A percentile compares a stretch with the other conserved stretches of the same genome.
Conservation (phyloP, 2,888 invertebrate species). For the Patella pellucida region DNA sequence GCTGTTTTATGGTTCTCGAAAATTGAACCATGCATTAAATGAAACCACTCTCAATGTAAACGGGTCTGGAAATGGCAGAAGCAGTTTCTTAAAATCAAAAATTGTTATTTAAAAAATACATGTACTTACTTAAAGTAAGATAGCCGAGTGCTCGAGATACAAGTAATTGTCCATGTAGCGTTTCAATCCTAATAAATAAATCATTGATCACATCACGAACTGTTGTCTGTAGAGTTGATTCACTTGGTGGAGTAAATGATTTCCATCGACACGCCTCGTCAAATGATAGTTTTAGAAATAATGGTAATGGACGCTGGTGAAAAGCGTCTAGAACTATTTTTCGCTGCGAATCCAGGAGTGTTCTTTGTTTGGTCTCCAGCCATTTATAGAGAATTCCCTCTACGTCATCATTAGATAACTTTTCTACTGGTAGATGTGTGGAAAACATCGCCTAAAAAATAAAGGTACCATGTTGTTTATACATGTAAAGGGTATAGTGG, state of each 20-base stretch:
- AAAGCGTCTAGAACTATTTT: conserved; percentile 44
- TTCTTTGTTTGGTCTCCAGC: conserved; percentile 45
- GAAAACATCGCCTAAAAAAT: conserved; percentile 27
- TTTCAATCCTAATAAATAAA: conserved; percentile 54
- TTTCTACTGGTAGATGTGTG: conserved; percentile 42
- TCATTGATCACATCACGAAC: conserved; percentile 51
- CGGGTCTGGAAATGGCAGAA: no score
- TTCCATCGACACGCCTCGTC: conserved; percentile 62
- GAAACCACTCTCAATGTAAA: no score
- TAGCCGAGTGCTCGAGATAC: conserved; percentile 60
- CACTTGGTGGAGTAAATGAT: conserved; percentile 48
- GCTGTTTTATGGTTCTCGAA: no score
- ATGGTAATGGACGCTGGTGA: conserved; percentile 53
- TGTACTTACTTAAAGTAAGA: conserved; percentile 51
- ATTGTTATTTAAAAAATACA: no score
- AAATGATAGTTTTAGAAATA: conserved; percentile 62
- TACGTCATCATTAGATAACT: conserved; percentile 46
- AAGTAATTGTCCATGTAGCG: conserved; percentile 56
- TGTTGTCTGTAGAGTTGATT: conserved; percentile 46
- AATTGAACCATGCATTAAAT: no score
- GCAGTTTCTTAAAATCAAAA: no score
- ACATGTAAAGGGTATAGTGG: no score
- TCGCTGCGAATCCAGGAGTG: conserved; percentile 49
- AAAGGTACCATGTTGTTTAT: not conserved
- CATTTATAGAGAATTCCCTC: conserved; percentile 57